A percentile compares a stretch with the other conserved stretches of the same genome.
These are phyloP conservation scores for Heteronetta atricapilla DNA, from an alignment of 2,113 vertebrate genomes.

Conservation along the genomic window DNA sequence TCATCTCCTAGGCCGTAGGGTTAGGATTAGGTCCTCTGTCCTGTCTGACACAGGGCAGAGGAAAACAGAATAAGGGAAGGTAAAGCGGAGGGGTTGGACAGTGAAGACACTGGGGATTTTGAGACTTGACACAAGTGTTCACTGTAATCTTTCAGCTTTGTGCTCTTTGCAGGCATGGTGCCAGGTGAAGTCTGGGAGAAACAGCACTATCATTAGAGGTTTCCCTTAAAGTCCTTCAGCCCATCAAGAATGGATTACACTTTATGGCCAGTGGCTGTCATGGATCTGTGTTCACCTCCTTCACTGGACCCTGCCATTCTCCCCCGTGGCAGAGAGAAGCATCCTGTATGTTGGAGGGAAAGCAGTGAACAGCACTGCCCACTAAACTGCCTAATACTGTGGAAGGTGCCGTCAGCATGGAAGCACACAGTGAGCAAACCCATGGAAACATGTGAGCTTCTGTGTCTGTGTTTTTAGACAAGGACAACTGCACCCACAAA, in stretches of 20 bases:
- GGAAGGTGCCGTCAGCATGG: background rate
- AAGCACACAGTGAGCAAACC: background rate
- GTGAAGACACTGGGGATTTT: background rate
- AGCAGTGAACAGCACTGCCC: background rate
- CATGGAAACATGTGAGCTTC: background rate
- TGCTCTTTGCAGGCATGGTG: background rate
- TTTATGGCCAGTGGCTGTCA: background rate
- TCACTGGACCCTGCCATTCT: background rate
- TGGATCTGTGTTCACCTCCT: background rate
- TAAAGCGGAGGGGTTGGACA: background rate
- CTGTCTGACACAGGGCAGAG: background rate
- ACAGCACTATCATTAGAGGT: background rate
- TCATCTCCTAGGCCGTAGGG: background rate
- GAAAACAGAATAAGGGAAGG: background rate
- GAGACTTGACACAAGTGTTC: background rate
- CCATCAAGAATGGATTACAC: background rate
- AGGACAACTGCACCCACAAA: background rate
- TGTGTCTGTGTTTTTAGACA: background rate
- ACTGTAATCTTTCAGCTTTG: background rate
- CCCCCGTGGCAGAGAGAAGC: background rate
- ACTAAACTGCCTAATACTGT: fast-evolving
- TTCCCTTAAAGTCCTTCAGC: background rate
- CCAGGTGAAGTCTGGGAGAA: background rate
- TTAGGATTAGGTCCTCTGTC: background rate
- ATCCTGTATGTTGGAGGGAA: background rate